Conservation (phyloP, 2,888 invertebrate genomes). For the Leptopterna dolabrata region DNA sequence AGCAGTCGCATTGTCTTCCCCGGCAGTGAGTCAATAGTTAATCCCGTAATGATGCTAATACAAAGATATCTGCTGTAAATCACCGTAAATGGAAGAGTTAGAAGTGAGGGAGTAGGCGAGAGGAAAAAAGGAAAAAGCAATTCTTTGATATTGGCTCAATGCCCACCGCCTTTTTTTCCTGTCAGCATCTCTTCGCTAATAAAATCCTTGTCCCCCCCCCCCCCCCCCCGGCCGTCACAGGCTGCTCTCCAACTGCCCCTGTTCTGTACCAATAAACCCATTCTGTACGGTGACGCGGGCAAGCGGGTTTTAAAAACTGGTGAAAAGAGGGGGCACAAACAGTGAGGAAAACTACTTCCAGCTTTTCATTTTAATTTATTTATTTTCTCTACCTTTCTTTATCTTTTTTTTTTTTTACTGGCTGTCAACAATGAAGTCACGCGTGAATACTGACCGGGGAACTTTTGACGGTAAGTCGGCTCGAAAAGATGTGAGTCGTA, state of each 20-base stretch:
- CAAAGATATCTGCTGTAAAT: slow-evolving; percentile 36
- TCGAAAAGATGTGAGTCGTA: neutral
- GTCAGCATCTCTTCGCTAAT: neutral
- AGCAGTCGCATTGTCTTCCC: slow-evolving; percentile 31
- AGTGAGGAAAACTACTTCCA: neutral
- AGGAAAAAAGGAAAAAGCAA: neutral
- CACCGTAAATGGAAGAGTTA: slow-evolving; percentile 8
- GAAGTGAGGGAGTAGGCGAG: neutral
- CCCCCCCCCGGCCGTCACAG: neutral
- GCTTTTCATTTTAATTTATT: neutral
- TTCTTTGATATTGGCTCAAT: slow-evolving; percentile 39
- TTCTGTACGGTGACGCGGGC: neutral
- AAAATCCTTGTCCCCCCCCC: neutral
- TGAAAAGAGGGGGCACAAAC: neutral
- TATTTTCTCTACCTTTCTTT: neutral
- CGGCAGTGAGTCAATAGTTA: slow-evolving; percentile 30
- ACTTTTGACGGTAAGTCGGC: neutral
- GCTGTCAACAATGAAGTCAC: neutral
- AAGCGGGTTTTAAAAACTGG: neutral
- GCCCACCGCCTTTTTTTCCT: neutral
- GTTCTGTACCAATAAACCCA: neutral
- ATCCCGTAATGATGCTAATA: slow-evolving; percentile 44
- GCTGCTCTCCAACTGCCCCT: neutral
- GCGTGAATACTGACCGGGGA: neutral
- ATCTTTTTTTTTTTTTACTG: too few relatives aligned